phyloP scores from a whole-genome alignment of 2,888 invertebrate genomes.

The Polydrusus cervinus region DNA sequence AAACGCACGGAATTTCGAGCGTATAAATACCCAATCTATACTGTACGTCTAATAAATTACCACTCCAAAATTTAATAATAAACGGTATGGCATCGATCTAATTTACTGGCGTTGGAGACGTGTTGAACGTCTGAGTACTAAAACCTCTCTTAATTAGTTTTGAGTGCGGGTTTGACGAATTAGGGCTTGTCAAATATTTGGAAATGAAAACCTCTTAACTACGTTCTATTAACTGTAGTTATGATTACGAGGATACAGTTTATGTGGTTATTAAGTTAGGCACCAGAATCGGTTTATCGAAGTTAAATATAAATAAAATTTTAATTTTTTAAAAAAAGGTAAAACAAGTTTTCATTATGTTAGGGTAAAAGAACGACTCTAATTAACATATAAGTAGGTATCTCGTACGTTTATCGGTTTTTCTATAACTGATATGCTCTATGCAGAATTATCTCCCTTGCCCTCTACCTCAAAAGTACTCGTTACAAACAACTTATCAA shows the following conservation, averaged over 20 bases:
- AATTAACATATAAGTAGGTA: too few species aligned
- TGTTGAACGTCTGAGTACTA: conserved; percentile 13
- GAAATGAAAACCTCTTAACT: conserved; percentile 8
- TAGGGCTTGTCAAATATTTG: conserved; percentile 12
- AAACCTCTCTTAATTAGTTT: conserved; percentile 23
- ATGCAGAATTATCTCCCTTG: too few species aligned
- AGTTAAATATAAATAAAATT: too few species aligned
- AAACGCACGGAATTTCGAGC: neutral
- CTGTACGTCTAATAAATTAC: conserved; percentile 14
- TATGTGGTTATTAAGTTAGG: neutral
- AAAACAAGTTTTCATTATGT: too few species aligned
- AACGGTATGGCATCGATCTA: conserved; percentile 15
- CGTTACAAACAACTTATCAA: too few species aligned
- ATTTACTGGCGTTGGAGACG: conserved; percentile 6
- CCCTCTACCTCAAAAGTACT: too few species aligned
- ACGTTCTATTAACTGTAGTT: neutral
- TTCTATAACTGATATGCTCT: too few species aligned
- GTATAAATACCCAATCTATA: neutral
- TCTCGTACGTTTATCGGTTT: too few species aligned
- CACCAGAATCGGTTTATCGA: neutral
- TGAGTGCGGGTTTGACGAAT: conserved; percentile 14
- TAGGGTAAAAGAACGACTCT: too few species aligned
- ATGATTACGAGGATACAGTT: neutral
- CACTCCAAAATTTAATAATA: conserved; percentile 17
- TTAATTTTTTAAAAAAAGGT: too few species aligned